Evolutionary conservation across 2,797 vertebrate genomes (phyloP).

Genomic region (Tauraco hartlaubi): DNA sequence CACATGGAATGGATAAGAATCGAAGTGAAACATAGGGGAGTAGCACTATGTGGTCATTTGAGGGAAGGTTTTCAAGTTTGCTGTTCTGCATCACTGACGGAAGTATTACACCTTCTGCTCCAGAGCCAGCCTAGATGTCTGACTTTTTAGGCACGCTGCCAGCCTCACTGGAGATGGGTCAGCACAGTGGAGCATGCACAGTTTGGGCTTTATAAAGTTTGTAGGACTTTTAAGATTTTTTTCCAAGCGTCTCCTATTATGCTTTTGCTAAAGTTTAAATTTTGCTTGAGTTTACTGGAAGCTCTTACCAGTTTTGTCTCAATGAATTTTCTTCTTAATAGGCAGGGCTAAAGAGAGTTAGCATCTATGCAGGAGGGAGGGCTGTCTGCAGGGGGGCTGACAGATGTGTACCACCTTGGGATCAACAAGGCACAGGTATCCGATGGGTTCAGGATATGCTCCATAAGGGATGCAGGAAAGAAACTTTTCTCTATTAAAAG

Average conservation of each 20-base stretch:
- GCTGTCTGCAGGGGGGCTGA: neutral
- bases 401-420: neutral
- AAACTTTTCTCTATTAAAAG: neutral
- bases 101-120: neutral
- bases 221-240: neutral
- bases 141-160: neutral
- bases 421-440: neutral
- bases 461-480: neutral
- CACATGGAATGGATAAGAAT: conserved; percentile 58
- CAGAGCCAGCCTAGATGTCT: neutral
- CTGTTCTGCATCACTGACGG: neutral
- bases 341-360: neutral
- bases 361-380: neutral
- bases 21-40: neutral
- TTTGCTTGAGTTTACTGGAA: neutral
- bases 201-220: neutral
- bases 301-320: neutral
- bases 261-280: neutral
- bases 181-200: neutral
- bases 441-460: neutral
- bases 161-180: too few species aligned
- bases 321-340: neutral
- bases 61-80: neutral
- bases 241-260: neutral
- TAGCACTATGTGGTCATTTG: neutral